Evolutionary conservation across 2,797 vertebrate genomes (phyloP), one percentile per base, ranked within the genome.

Genomic region (Aphelocoma californica): DNA sequence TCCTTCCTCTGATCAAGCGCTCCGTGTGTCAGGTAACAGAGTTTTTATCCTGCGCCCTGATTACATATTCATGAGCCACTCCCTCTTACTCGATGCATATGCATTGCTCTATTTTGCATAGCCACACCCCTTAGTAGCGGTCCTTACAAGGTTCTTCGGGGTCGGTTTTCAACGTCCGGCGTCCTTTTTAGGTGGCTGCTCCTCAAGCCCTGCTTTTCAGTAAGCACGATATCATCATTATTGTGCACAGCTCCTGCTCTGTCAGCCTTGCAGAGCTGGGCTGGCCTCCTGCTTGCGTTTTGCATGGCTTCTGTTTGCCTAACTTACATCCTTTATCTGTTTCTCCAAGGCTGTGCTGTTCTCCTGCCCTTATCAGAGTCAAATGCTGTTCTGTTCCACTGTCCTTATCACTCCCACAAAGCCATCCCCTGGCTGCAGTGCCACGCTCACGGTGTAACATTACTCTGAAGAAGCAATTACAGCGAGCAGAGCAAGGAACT

Each of bases 401-500:
- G 84, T 64, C 84, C 74, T 79, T 79, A 79, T 79, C 84, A 3
- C 44, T 79, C 50, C 87, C 95, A 31, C 9, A 10, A 31, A 87
- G 78, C 32, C 80, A 5, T 51, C 58, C 71, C 83, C 77, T 0
- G 21, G 92, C 93, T 71, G 91, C 81, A 31, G 85, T 21, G 24
- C 91, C 1, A 12, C 23, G 6, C 66, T 61, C 18, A 3, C 10
- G 1, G 83, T 73, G 57, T 32, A 82, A 51, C 96, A 88, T 96
- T 70, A 72, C 95, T 97, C 92, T 77, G 93, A 50, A 88, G 96
- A 97, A 95, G 96, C 97, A 96, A 97, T 97, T 96, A 97, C 94
- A 65, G 83, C 13, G 21, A 82, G 91, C 90, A 45, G 79, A 90
- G 95, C 80, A n/a, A 92, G 92, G 91, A 95, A 77, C 95, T 94